Conservation (phyloP, 2,113 vertebrate genomes). For the Caretta caretta region DNA sequence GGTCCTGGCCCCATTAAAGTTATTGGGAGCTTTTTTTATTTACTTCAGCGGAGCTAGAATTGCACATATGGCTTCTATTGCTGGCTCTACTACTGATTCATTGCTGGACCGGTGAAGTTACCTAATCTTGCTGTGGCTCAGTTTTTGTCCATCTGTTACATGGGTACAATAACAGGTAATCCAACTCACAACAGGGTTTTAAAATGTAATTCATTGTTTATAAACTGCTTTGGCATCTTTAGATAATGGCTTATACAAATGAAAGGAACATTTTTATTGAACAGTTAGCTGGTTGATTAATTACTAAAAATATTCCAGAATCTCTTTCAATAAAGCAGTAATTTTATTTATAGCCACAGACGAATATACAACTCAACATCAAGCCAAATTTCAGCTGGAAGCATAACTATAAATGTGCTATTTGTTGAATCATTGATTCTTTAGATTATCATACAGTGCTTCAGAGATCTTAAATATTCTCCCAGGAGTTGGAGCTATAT, state of each 20-base stretch:
- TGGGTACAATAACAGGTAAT: not conserved
- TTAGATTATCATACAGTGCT: not conserved
- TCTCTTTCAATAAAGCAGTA: conserved; percentile 39
- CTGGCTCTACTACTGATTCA: not conserved
- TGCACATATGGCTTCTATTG: not conserved
- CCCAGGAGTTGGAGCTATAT: not conserved
- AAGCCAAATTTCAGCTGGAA: conserved; percentile 36
- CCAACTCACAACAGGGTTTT: not conserved
- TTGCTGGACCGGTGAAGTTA: not conserved
- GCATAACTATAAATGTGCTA: not conserved
- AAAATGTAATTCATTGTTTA: not conserved
- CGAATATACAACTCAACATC: conserved; percentile 32
- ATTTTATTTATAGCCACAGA: conserved; percentile 22
- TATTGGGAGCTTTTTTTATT: not conserved
- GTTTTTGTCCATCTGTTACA: not conserved
- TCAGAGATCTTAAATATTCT: not conserved
- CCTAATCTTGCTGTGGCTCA: fast-evolving
- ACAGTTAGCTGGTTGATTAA: not conserved
- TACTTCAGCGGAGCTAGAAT: not conserved
- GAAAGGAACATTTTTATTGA: conserved; percentile 11
- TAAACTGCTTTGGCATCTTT: not conserved
- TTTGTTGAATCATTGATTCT: conserved; percentile 5
- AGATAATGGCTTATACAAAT: not conserved
- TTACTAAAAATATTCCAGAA: not conserved
- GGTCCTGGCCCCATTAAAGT: not conserved